phyloP scores from a whole-genome alignment of 2,797 vertebrate genomes.

The Catostomus latipinnis region DNA sequence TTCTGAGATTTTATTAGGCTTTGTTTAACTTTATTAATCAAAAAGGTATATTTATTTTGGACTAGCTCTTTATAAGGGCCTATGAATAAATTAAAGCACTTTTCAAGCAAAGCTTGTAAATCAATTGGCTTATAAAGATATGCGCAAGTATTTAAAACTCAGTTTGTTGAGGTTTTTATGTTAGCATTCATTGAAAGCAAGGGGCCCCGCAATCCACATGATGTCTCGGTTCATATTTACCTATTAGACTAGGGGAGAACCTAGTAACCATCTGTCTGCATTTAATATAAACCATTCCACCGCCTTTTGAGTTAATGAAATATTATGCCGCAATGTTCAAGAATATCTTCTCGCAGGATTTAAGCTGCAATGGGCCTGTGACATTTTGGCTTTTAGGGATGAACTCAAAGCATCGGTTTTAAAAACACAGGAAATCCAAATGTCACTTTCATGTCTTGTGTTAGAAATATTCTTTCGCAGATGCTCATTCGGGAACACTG shows the following conservation, averaged over 20 bases:
- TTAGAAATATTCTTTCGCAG: slow-evolving; percentile 15
- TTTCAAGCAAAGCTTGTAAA: slow-evolving; percentile 38
- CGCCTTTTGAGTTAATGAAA: slow-evolving; percentile 54
- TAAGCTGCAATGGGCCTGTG: slow-evolving; percentile 23
- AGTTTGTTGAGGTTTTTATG: slow-evolving; percentile 49
- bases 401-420: slow-evolving; percentile 31
- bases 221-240: slow-evolving; percentile 44
- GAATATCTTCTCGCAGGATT: slow-evolving; percentile 38
- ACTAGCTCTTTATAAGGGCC: slow-evolving; percentile 26
- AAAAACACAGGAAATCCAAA: slow-evolving; percentile 40
- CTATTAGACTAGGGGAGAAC: slow-evolving; percentile 34
- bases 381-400: slow-evolving; percentile 50
- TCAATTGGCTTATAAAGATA: slow-evolving; percentile 43
- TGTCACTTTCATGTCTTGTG: slow-evolving; percentile 39
- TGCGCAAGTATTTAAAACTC: slow-evolving; percentile 29
- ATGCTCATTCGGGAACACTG: no score
- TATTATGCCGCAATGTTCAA: slow-evolving; percentile 52
- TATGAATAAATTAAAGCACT: slow-evolving; percentile 21
- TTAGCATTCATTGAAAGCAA: slow-evolving; percentile 52
- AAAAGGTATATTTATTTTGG: slow-evolving; percentile 28
- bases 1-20: slow-evolving; percentile 32
- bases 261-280: slow-evolving; percentile 57
- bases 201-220: slow-evolving; percentile 29
- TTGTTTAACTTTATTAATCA: slow-evolving; percentile 44
- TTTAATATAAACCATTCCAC: slow-evolving; percentile 55